phyloP scores from a whole-genome alignment of 2,888 invertebrate species.

The Heteromyza rotundicornis region DNA sequence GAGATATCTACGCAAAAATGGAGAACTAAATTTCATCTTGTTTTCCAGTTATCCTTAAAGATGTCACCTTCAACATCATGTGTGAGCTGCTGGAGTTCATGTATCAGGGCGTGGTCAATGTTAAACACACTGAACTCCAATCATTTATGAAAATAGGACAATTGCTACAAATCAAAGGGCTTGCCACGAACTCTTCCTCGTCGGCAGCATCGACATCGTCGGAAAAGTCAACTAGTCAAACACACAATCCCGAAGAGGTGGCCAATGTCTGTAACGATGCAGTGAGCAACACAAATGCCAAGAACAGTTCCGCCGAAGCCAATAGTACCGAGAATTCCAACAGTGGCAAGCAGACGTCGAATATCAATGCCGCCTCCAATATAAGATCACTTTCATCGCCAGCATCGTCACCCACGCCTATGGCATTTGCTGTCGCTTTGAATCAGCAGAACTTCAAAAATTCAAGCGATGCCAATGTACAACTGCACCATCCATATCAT shows the following conservation, averaged over 20 bases:
- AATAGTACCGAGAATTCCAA: constrained; percentile 28
- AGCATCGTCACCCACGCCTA: constrained; percentile 29
- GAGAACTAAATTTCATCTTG: no score
- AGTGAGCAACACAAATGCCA: constrained; percentile 26
- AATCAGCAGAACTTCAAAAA: constrained; percentile 20
- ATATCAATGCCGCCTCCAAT: constrained; percentile 24
- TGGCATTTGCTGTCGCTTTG: constrained; percentile 24
- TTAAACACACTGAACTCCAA: constrained; percentile 63
- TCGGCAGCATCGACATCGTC: constrained; percentile 45
- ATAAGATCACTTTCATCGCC: constrained; percentile 5
- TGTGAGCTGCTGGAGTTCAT: constrained; percentile 67
- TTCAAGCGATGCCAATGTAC: constrained; percentile 25
- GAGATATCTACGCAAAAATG: no score
- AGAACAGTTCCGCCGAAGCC: constrained; percentile 8
- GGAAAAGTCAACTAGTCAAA: constrained; percentile 49
- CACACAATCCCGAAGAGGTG: constrained; percentile 25
- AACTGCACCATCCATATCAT: constrained; percentile 27
- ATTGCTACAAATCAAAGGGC: constrained; percentile 63
- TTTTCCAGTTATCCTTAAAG: constrained; percentile 65
- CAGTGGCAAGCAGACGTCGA: constrained; percentile 21
- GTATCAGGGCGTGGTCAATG: constrained; percentile 69
- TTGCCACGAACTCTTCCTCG: constrained; percentile 57
- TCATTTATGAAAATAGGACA: constrained; percentile 64
- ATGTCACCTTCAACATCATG: constrained; percentile 66
- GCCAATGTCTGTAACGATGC: constrained; percentile 27